These are phyloP conservation scores for cattle (Bos taurus) DNA, from an alignment of 2,113 vertebrate species.

Conservation along the genomic window ARS-UCD2.0 NC_037345.1:21189501-21190000, in stretches of 20 bases:
- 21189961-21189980: neutral
- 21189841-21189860: neutral
- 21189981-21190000: conserved; percentile 14
- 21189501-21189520: neutral
- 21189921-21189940: neutral
- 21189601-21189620: neutral
- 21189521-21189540: neutral
- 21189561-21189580: neutral
- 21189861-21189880: neutral
- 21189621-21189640: neutral
- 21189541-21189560: neutral
- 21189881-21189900: neutral
- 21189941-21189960: conserved; percentile 5
- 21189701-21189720: neutral
- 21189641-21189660: neutral
- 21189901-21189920: neutral
- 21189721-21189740: neutral
- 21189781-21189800: neutral
- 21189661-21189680: neutral
- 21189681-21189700: neutral
- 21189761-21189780: neutral
- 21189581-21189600: neutral
- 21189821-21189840: neutral
- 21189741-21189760: conserved; percentile 4
- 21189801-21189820: neutral